phyloP scores from a whole-genome alignment of 2,888 invertebrate genomes.

The Plagiodera versicolora region DNA sequence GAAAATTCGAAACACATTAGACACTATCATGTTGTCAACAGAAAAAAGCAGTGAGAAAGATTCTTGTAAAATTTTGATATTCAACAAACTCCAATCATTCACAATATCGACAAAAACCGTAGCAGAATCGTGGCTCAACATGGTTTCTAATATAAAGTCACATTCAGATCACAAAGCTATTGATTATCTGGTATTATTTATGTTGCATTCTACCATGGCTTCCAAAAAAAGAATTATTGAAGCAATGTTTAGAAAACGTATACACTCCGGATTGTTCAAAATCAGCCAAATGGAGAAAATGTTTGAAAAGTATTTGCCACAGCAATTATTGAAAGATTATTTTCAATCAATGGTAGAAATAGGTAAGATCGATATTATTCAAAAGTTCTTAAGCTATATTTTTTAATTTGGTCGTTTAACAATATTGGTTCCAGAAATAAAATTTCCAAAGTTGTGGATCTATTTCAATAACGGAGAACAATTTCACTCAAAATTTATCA shows the following conservation, averaged over 20 bases:
- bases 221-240: slow-evolving; percentile 65
- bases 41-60: slow-evolving; percentile 56
- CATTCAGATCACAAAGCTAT: slow-evolving; percentile 64
- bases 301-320: slow-evolving; percentile 59
- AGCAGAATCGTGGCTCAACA: slow-evolving; percentile 61
- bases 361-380: slow-evolving; percentile 21
- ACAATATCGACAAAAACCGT: slow-evolving; percentile 61
- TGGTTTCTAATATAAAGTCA: slow-evolving; percentile 58
- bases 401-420: no score
- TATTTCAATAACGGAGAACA: no score
- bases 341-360: slow-evolving; percentile 61
- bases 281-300: slow-evolving; percentile 60
- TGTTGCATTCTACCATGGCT: slow-evolving; percentile 64
- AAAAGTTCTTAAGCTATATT: no score
- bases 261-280: slow-evolving; percentile 64
- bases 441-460: no score
- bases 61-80: slow-evolving; percentile 62
- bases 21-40: slow-evolving; percentile 51
- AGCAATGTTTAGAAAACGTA: slow-evolving; percentile 63
- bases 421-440: no score
- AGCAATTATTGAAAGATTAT: slow-evolving; percentile 57
- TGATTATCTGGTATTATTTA: slow-evolving; percentile 68
- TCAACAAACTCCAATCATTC: slow-evolving; percentile 61
- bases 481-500: no score
- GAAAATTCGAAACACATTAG: slow-evolving; percentile 57